phyloP scores from a whole-genome alignment of 2,113 vertebrate genomes.

The Cisticola juncidis region DNA sequence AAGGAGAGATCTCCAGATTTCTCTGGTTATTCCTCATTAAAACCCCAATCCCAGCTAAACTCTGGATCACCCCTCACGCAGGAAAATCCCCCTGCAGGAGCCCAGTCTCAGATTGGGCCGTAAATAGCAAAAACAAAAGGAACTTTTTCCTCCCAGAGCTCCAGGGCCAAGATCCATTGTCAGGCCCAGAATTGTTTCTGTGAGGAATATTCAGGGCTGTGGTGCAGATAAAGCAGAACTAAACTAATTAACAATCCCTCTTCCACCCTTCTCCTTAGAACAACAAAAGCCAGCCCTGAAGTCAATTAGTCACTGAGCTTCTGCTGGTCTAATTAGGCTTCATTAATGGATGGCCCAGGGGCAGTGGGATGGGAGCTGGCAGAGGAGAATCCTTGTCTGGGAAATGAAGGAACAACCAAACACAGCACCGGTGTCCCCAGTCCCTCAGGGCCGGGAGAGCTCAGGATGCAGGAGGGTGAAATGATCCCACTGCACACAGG shows the following conservation, averaged over 20 bases:
- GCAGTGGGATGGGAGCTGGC: neutral
- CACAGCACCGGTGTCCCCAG: neutral
- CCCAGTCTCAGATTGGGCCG: neutral
- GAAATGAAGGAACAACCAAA: neutral
- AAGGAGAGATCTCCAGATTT: neutral
- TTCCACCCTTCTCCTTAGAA: neutral
- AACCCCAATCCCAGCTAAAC: neutral
- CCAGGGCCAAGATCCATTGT: neutral
- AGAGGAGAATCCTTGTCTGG: neutral
- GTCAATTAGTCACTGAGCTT: conserved; percentile 31
- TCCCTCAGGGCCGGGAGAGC: too few relatives aligned
- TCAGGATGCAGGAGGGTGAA: neutral
- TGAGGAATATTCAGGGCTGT: conserved; percentile 16
- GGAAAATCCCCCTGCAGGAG: neutral
- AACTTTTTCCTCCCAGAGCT: neutral
- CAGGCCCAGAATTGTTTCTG: neutral
- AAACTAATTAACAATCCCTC: conserved; percentile 47
- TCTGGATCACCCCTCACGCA: neutral
- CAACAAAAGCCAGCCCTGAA: neutral
- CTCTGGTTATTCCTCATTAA: neutral
- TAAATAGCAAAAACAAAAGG: neutral
- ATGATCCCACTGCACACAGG: accelerated
- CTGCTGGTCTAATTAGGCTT: conserved; percentile 42
- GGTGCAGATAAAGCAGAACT: conserved; percentile 34
- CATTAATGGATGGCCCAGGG: conserved; percentile 37